phyloP scores from a whole-genome alignment of 1,140 invertebrate species.

The Eriocheir sinensis region DNA sequence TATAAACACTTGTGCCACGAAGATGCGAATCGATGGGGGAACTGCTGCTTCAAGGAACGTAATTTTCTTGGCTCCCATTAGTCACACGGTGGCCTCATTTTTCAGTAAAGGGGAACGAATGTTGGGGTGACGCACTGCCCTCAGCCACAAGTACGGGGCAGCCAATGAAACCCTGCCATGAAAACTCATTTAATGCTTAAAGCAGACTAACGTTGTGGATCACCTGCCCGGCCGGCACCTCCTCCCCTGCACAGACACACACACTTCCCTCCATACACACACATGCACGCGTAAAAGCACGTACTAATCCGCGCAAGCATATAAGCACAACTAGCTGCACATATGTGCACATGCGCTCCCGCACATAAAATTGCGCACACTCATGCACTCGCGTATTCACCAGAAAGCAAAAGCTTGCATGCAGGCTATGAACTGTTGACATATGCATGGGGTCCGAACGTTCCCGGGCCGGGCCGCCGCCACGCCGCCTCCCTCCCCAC shows the following conservation, averaged over 20 bases:
- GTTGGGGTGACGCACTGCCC: background rate
- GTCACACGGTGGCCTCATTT: background rate
- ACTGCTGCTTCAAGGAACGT: background rate
- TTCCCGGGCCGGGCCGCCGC: background rate
- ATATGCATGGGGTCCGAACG: conserved; percentile 12
- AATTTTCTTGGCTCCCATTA: background rate
- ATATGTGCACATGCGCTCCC: conserved; percentile 37
- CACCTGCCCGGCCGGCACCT: background rate
- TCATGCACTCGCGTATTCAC: conserved; percentile 16
- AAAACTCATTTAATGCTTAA: background rate
- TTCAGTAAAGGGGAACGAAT: background rate
- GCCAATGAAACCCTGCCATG: background rate
- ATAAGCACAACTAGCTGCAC: conserved; percentile 36
- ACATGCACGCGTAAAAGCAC: conserved; percentile 40
- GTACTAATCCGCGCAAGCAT: conserved; percentile 33
- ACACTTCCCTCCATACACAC: conserved; percentile 44
- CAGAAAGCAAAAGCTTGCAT: conserved; percentile 24
- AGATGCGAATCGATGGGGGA: background rate
- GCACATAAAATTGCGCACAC: conserved; percentile 39
- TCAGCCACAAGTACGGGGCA: background rate
- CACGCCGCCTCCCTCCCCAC: background rate
- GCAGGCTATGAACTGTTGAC: conserved; percentile 22
- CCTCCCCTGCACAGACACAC: conserved; percentile 12
- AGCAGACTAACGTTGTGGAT: background rate
- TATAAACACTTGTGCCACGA: background rate